These are phyloP conservation scores for Lasius fuliginosus DNA, from an alignment of 2,888 invertebrate species.

Conservation along the genomic window DNA sequence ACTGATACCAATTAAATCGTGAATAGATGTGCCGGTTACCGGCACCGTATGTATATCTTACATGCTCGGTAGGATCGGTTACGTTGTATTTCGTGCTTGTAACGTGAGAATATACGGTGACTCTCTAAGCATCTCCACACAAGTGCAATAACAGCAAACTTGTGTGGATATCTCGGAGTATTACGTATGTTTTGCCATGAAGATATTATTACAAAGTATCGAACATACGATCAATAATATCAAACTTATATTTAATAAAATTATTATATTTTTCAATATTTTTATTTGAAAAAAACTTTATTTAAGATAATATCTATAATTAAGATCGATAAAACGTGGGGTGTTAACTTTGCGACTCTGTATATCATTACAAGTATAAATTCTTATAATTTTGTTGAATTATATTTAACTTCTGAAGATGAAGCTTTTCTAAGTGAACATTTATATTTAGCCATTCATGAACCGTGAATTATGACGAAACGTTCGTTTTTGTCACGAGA, in stretches of 20 bases:
- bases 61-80: conserved; percentile 58
- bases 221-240: neutral
- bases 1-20: conserved; percentile 77
- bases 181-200: conserved; percentile 9
- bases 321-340: neutral
- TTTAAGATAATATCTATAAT: neutral
- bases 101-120: conserved; percentile 68
- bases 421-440: neutral
- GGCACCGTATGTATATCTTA: conserved; percentile 67
- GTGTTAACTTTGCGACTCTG: neutral
- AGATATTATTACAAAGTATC: conserved; percentile 13
- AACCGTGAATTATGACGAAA: conserved; percentile 6
- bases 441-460: neutral
- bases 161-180: neutral
- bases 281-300: neutral
- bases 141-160: conserved; percentile 60
- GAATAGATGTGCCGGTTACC: conserved; percentile 59
- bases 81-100: conserved; percentile 65
- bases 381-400: conserved; percentile 6
- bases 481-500: conserved; percentile 18
- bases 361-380: neutral
- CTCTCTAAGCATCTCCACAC: conserved; percentile 65
- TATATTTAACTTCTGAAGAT: neutral
- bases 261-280: neutral
- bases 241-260: neutral